Evolutionary conservation across 2,797 vertebrate genomes (phyloP).

Genomic region (Lagothrix lagotricha): DNA sequence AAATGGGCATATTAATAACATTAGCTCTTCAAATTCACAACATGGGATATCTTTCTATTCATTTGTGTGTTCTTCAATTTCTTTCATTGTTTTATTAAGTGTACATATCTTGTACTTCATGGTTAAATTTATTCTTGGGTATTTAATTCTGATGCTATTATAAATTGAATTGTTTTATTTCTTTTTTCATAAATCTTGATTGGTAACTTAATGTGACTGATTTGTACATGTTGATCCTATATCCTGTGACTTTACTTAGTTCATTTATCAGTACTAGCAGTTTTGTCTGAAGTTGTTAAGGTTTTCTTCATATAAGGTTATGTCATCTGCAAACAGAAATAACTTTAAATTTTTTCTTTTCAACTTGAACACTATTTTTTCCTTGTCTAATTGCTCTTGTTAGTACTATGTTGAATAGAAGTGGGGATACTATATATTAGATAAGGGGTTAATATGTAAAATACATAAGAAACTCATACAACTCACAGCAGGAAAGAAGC

Average conservation of each 20-base stretch:
- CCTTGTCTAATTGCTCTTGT: background rate
- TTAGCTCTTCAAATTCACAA: background rate
- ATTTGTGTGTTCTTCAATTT: background rate
- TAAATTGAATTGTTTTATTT: background rate
- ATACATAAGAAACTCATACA: background rate
- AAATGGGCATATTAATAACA: background rate
- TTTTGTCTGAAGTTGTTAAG: background rate
- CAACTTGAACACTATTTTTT: background rate
- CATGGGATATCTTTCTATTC: background rate
- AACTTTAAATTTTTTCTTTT: background rate
- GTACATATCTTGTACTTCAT: background rate
- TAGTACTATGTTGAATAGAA: background rate
- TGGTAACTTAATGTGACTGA: background rate
- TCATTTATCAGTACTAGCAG: background rate
- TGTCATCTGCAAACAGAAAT: background rate
- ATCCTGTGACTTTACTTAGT: background rate
- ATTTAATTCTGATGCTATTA: background rate
- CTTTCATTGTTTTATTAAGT: background rate
- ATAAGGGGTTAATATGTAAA: background rate
- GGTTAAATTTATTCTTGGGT: background rate
- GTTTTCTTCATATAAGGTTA: background rate
- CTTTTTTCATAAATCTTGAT: background rate
- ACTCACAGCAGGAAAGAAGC: background rate
- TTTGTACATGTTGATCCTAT: background rate
- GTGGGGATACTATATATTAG: background rate